Base-by-base conservation (phyloP, 2,888 invertebrate genomes). In the Drosophila siamana region DNA sequence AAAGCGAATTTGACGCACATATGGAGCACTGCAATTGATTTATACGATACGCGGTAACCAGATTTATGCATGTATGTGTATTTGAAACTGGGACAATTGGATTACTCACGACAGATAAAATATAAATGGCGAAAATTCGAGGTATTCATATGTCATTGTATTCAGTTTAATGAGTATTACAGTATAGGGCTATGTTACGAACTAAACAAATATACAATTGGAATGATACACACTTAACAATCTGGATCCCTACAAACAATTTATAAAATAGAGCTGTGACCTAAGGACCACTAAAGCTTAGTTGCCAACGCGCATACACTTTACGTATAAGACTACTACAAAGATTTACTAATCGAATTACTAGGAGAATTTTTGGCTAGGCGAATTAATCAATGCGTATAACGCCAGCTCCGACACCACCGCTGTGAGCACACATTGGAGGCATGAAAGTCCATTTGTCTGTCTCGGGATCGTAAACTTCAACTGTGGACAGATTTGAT, bases 321-420 rank as follows among this genome's bases (percentile, higher is more conserved):
- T 30, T 52, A 59, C 40, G 43, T 30, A 71, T 52, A 56, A 26
- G 43, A 70, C 59, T 68, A 67, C 28, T 47, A 55, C 59, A 85
- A 71, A 71, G 73, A 62, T 76, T 73, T 62, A 48, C 62, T 63
- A 59, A 44, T 59, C 33, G 16, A 56, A 38, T 74, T 60, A 74
- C 74, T 62, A 69, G 30, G n/a, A 43, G 22, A 54, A 30, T 62
- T 55, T 74, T 74, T 74, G 73, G 61, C 62, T 69, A 60, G 70
- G 63, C 69, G 72, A 68, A 70, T 43, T 70, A 70, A 50, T 91
- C 88, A 70, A 93, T 93, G 60, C 95, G 95, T 78, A 97, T 95
- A 4, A 97, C 97, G 0, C 97, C 97, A 22, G 97, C 95, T n/a
- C 97, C 97, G 0, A 97, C 97, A 0, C 97, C 97, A 1, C 97